phyloP scores from a whole-genome alignment of 1,140 invertebrate species.

The Cotesia chilonis region DNA sequence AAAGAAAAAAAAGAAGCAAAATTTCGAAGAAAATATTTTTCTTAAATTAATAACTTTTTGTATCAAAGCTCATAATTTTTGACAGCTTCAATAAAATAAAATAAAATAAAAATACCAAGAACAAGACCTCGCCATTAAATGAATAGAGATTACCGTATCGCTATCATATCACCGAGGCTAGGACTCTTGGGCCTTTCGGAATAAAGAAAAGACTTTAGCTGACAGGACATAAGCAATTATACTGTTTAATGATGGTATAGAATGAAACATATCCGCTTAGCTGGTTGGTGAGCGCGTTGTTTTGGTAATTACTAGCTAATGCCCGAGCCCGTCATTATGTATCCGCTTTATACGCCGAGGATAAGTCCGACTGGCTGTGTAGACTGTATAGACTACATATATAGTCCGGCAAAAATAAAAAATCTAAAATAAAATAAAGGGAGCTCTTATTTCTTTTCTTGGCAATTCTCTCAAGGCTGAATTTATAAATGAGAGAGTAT shows the following conservation, averaged over 20 bases:
- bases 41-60: too few species aligned
- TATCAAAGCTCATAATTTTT: too few species aligned
- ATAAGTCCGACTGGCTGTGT: too few species aligned
- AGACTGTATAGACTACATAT: too few species aligned
- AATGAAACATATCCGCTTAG: conserved; percentile 52
- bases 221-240: conserved; percentile 57
- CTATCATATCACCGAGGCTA: too few species aligned
- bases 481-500: background rate
- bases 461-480: background rate
- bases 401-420: too few species aligned
- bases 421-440: background rate
- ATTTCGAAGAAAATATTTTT: too few species aligned
- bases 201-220: conserved; percentile 46
- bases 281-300: conserved; percentile 45
- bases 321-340: conserved; percentile 39
- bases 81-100: too few species aligned
- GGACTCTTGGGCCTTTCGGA: background rate
- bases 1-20: too few species aligned
- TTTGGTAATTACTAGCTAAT: conserved; percentile 56
- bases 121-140: too few species aligned
- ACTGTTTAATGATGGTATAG: conserved; percentile 57
- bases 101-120: too few species aligned
- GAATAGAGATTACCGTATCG: too few species aligned
- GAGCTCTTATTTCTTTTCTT: background rate
- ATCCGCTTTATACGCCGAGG: background rate